phyloP scores from a whole-genome alignment of 2,888 invertebrate genomes.

The Nomada goodeniana region DNA sequence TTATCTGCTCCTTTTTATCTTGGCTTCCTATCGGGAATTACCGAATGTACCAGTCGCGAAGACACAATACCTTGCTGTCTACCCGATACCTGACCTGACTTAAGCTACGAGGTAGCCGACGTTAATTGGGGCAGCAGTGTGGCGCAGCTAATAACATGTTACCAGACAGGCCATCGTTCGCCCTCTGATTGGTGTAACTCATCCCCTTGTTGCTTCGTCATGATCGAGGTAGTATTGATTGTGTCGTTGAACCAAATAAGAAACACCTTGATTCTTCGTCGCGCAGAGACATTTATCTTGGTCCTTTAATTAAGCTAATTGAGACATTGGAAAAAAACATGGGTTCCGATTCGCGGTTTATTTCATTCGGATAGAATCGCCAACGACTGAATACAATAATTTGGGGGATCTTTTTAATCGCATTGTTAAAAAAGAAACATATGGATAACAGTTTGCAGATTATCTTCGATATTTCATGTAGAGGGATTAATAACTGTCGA shows the following conservation, averaged over 20 bases:
- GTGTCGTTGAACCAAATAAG: conserved; percentile 25
- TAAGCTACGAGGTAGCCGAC: conserved; percentile 56
- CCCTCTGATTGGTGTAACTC: conserved; percentile 67
- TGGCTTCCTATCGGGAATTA: conserved; percentile 42
- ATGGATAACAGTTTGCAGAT: background rate
- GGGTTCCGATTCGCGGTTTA: too few species aligned
- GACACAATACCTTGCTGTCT: conserved; percentile 50
- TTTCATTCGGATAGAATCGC: too few species aligned
- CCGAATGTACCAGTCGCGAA: conserved; percentile 50
- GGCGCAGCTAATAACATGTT: conserved; percentile 73
- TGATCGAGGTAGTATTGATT: conserved; percentile 60
- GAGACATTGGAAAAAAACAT: too few species aligned
- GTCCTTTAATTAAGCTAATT: conserved; percentile 3
- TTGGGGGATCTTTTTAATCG: too few species aligned
- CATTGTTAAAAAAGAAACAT: background rate
- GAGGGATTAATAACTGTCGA: background rate
- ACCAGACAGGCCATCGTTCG: conserved; percentile 63
- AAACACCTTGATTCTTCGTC: background rate
- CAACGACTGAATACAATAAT: background rate
- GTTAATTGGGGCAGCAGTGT: conserved; percentile 73
- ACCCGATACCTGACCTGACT: conserved; percentile 63
- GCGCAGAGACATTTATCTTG: background rate
- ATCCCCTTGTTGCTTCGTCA: conserved; percentile 53
- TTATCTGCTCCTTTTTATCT: conserved; percentile 50
- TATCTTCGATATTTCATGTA: background rate